Base-by-base conservation (phyloP, 2,797 vertebrate genomes). In the Anabacerthia variegaticeps region DNA sequence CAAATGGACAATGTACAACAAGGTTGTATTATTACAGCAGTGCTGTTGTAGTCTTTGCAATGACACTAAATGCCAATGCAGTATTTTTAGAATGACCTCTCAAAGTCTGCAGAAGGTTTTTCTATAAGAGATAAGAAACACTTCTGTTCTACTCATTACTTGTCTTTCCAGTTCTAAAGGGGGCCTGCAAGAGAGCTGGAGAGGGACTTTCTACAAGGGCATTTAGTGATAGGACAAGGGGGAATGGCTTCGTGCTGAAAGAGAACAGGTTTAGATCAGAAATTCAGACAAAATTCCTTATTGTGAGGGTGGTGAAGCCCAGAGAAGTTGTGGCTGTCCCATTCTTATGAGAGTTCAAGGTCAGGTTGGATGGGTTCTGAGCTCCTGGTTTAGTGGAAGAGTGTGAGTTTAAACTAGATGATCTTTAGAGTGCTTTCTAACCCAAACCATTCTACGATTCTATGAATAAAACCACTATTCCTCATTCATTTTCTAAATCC, bases 141-240 rank as follows among this genome's bases (percentile, higher is more conserved):
- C 7, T 62, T 74, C 2, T n/a, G 39, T 68, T 55, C 21, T 59
- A 12, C 4, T 8, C 7, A 5, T 63, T 73, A 18, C 24, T 82
- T 65, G 34, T 16, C 16, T 10, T 63, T 49, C 17, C 27, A 76
- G 36, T 49, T 37, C 14, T 43, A 49, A 69, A 63, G 9, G 13
- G 6, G 13, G 12, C 16, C 16, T 51, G 30, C 23, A 24, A 43
- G 56, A 22, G 16, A n/a, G 19, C 9, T 0, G 0, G 49, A 56
- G 30, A 63, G 23, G 14, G 20, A 63, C 23, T 26, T 63, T 48
- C 20, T 24, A 14, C 3, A 24, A 21, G 3, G 11, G 9, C 20
- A 28, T 44, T 6, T 24, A 76, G 27, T 10, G 30, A 18, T 13
- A 49, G 36, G 14, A 37, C 11, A 44, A 18, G 8, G 43, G 37